Evolutionary conservation across 2,113 vertebrate species (phyloP).

Genomic region (Conger conger): DNA sequence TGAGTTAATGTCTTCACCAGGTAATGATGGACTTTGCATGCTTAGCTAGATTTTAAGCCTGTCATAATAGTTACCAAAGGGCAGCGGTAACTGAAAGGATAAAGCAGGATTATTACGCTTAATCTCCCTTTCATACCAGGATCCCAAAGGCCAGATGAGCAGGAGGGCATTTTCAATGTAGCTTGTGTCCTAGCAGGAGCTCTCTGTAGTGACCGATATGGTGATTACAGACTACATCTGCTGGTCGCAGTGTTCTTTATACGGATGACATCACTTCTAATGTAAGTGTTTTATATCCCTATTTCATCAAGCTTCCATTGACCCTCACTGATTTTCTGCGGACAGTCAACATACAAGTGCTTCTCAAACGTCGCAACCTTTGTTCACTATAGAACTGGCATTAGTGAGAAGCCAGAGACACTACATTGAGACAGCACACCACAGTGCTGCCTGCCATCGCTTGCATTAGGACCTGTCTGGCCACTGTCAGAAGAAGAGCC

Average conservation of each 20-base stretch:
- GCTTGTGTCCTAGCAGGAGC: background rate
- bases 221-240: background rate
- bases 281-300: background rate
- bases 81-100: background rate
- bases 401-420: background rate
- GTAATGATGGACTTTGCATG: background rate
- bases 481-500: background rate
- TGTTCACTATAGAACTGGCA: background rate
- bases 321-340: background rate
- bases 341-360: background rate
- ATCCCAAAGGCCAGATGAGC: background rate
- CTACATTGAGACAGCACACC: background rate
- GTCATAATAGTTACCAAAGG: slow-evolving; percentile 12
- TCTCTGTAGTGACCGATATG: background rate
- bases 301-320: background rate
- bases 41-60: background rate
- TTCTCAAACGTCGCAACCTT: background rate
- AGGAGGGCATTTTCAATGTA: background rate
- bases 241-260: background rate
- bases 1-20: slow-evolving; percentile 3
- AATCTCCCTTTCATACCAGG: slow-evolving; percentile 4
- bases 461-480: background rate
- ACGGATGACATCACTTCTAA: background rate
- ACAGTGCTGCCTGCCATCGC: background rate
- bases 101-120: background rate